Evolutionary conservation across 1,140 invertebrate species (phyloP).

Genomic region (Lethrus apterus): DNA sequence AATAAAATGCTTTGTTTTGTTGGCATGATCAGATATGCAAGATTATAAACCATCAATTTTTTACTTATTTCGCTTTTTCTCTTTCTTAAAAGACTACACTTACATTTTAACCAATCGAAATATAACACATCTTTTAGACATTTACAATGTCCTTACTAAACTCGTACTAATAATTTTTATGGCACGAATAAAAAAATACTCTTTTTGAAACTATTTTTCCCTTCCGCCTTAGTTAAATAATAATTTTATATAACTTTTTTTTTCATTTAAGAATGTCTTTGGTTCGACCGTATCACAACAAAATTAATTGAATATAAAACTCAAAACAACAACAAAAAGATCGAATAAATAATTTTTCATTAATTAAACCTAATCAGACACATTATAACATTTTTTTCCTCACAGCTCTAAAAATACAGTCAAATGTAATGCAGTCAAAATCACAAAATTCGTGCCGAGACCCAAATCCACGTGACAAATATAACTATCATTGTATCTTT

Average conservation of each 20-base stretch:
- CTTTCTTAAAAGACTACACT: conserved; percentile 8
- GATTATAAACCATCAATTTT: conserved; percentile 28
- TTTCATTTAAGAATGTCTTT: conserved; percentile 28
- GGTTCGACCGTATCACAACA: conserved; percentile 39
- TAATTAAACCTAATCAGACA: conserved; percentile 34
- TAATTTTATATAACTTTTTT: conserved; percentile 6
- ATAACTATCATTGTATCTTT: background rate
- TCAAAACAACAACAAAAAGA: conserved; percentile 10
- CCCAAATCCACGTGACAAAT: conserved; percentile 5
- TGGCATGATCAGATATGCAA: conserved; percentile 40
- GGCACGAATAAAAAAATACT: conserved; percentile 37
- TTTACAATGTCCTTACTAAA: conserved; percentile 17
- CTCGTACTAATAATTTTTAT: too few relatives aligned
- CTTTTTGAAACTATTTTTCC: conserved; percentile 23
- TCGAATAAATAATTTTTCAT: conserved; percentile 28
- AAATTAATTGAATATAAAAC: too few relatives aligned
- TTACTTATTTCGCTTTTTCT: conserved; percentile 9
- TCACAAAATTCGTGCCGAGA: conserved; percentile 28
- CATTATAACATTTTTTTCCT: conserved; percentile 31
- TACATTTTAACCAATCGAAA: conserved; percentile 9
- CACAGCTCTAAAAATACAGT: conserved; percentile 41
- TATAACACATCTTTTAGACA: conserved; percentile 14
- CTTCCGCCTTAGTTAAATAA: conserved; percentile 12
- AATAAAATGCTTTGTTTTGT: conserved; percentile 18
- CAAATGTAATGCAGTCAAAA: conserved; percentile 28